Evolutionary conservation across 2,797 vertebrate species (phyloP).

Genomic region (Chaunax sp.): DNA sequence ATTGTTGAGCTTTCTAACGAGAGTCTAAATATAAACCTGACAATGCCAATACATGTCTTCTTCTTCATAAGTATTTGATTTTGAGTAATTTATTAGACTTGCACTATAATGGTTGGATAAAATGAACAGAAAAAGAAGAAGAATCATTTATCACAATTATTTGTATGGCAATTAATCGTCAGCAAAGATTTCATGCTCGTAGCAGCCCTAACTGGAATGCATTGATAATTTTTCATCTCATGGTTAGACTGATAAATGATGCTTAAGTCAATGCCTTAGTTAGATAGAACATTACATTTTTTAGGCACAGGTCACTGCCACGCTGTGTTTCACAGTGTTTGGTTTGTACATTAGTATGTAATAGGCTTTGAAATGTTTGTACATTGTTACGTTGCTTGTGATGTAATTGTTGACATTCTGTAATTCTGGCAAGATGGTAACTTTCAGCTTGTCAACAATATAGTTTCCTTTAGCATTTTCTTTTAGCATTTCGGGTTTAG

Average conservation of each 20-base stretch:
- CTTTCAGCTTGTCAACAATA: background rate
- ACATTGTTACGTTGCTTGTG: background rate
- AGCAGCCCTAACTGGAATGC: too few species aligned
- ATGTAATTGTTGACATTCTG: background rate
- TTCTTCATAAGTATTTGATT: too few species aligned
- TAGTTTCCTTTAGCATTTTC: constrained; percentile 5
- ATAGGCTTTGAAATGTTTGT: constrained; percentile 7
- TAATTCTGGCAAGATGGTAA: background rate
- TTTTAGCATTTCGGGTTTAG: constrained; percentile 3
- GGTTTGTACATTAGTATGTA: background rate
- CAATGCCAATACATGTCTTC: too few species aligned
- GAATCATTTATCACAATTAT: too few species aligned
- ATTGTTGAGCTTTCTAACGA: too few species aligned
- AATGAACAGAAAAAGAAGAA: too few species aligned
- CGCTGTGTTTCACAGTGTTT: background rate
- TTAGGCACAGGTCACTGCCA: background rate
- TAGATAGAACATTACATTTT: background rate
- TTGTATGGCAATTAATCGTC: too few species aligned
- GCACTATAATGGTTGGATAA: too few species aligned
- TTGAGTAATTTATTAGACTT: too few species aligned
- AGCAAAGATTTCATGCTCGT: too few species aligned
- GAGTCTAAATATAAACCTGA: too few species aligned
- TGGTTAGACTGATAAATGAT: constrained; percentile 16
- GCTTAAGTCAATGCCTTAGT: background rate
- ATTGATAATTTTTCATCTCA: constrained; percentile 20